Evolutionary conservation across 2,113 vertebrate genomes (phyloP).

Genomic region (Eleginops maclovinus): DNA sequence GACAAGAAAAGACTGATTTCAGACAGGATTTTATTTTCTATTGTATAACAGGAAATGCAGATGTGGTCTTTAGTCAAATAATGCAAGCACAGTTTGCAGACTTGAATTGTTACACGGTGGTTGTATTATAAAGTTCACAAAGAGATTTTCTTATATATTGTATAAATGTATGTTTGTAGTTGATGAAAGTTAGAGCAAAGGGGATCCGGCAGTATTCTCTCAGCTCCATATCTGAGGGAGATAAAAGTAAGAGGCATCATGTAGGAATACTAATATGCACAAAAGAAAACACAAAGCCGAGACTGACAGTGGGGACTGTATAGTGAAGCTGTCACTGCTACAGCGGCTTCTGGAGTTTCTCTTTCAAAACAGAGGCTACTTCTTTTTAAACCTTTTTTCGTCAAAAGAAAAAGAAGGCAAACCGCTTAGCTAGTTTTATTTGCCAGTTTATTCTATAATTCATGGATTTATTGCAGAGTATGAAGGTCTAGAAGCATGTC

Average conservation of each 20-base stretch:
- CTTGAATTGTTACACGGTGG: neutral
- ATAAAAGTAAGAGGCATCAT: neutral
- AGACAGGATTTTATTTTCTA: neutral
- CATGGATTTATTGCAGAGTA: conserved; percentile 63
- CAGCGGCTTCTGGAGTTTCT: conserved; percentile 24
- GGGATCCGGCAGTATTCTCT: conserved; percentile 3
- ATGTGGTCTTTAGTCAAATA: neutral
- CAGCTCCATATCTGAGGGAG: neutral
- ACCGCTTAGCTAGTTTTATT: conserved; percentile 61
- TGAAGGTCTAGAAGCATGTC: conserved; percentile 59
- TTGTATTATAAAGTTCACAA: neutral
- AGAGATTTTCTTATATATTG: neutral
- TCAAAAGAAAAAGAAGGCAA: conserved; percentile 31
- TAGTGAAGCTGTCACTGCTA: neutral
- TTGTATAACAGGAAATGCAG: neutral
- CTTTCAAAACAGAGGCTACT: conserved; percentile 16
- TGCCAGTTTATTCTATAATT: conserved; percentile 73
- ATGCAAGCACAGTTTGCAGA: neutral
- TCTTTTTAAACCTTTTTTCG: conserved; percentile 26
- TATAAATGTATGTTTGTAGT: neutral
- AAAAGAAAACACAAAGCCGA: conserved; percentile 37
- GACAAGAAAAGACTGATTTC: neutral
- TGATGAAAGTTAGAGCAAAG: conserved; percentile 6
- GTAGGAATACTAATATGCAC: conserved; percentile 4
- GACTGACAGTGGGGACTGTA: neutral